Base-by-base conservation (phyloP, 2,888 invertebrate genomes). In the Escarpia spicata region DNA sequence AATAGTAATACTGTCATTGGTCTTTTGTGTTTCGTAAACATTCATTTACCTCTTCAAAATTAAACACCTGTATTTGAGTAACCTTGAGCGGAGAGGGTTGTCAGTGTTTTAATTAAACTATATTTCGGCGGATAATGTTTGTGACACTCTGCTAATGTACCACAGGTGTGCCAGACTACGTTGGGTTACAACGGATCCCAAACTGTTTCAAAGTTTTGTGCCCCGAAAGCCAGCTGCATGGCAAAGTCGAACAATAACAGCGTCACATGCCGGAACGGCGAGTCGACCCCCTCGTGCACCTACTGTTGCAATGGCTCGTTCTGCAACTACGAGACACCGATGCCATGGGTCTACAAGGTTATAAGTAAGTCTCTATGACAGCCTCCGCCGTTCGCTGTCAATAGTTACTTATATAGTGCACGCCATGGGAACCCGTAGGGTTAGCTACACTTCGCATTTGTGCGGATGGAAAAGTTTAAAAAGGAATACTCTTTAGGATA, bases 191-290 rank as follows among this genome's bases (percentile, higher is more conserved):
- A n/a, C 8, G 19, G 4, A 75, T 26, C 75, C 19, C n/a, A 26
- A n/a, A 75, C 75, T 75, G 75, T 75, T 75, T 75, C 75, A 15
- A 75, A 75, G 75, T 75, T 75, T n/a, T 75, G 75, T n/a, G 75
- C 75, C 4, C 75, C 75, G 75, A 75, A 75, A 75, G 26, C 4
- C 75, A 75, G 75, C 75, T 75, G 75, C 26, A 26, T 75, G 6
- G 75, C 75, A 75, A 75, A 75, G 75, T 4, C 19, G 19, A 26
- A 6, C 75, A 6, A 26, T 0, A 75, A 75, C 26, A 75, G 75
- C 52, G 52, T 52, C 52, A 52, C 52, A 26, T 75, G 75, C 26
- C 75, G 2, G 19, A 75, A 0, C 26, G 75, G 75, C 75, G 26
- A 75, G 4, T 15, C 75, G 4, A 75, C 19, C 75, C 75, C 75